phyloP scores from a whole-genome alignment of 2,888 invertebrate species.

The Tyria jacobaeae region DNA sequence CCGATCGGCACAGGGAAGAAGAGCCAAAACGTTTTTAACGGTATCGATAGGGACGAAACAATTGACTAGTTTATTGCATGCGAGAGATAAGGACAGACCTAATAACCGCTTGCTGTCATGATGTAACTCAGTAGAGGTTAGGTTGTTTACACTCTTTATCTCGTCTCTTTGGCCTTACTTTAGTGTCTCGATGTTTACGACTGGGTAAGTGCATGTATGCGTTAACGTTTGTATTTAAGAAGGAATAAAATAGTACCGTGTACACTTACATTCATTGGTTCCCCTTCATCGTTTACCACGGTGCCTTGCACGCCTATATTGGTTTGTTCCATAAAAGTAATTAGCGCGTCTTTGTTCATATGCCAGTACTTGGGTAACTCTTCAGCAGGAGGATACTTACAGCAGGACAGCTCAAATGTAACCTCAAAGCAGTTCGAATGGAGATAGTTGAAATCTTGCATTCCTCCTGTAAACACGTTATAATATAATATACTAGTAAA shows the following conservation, averaged over 20 bases:
- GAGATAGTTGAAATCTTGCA: constrained; percentile 99
- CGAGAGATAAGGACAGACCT: no score
- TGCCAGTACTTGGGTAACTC: constrained; percentile 93
- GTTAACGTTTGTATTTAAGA: background rate
- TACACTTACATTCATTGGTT: constrained; percentile 85
- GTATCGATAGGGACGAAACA: no score
- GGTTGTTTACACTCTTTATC: no score
- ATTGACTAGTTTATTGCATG: no score
- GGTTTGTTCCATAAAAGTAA: constrained; percentile 94
- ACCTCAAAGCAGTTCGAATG: constrained; percentile 98
- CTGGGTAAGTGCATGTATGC: background rate
- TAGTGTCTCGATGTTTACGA: background rate
- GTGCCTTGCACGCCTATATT: constrained; percentile 89
- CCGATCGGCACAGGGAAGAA: no score
- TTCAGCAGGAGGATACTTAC: constrained; percentile 94
- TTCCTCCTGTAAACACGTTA: constrained; percentile 89
- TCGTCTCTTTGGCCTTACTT: no score
- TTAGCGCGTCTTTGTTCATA: constrained; percentile 93
- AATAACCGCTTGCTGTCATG: no score
- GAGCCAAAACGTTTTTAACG: no score
- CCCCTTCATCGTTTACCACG: constrained; percentile 88
- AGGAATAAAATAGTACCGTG: background rate
- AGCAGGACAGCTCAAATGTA: constrained; percentile 98
- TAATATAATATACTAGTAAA: background rate
- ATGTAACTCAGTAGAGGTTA: no score